Conservation (phyloP, 2,113 vertebrate genomes). For the Halichoerus grypus region DNA sequence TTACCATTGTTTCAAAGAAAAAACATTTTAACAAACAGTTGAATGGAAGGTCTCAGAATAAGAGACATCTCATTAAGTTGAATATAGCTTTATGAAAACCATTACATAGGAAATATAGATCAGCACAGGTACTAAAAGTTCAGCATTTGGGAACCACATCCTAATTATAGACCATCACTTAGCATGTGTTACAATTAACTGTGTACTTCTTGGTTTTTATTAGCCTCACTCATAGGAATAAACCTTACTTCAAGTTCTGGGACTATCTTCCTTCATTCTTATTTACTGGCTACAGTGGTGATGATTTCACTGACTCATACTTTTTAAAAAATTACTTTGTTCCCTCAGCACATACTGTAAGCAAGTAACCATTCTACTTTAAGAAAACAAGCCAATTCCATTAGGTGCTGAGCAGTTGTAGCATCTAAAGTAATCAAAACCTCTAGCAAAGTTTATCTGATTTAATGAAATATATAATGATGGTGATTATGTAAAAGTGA, state of each 20-base stretch:
- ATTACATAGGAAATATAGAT: neutral
- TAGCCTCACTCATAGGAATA: slow-evolving; percentile 62
- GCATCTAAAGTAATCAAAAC: neutral
- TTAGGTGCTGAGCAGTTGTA: slow-evolving; percentile 15
- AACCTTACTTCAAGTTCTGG: slow-evolving; percentile 58
- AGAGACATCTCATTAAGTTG: neutral
- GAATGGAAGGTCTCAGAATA: slow-evolving; percentile 30
- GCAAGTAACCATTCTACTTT: slow-evolving; percentile 3
- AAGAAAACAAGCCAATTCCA: neutral
- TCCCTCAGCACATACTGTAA: slow-evolving; percentile 19
- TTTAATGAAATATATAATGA: neutral
- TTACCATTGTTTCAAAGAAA: slow-evolving; percentile 50
- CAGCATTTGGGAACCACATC: slow-evolving; percentile 45
- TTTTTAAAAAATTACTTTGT: slow-evolving; percentile 16
- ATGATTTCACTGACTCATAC: slow-evolving; percentile 30
- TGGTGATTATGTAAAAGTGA: slow-evolving; percentile 15
- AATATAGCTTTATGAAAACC: slow-evolving; percentile 14
- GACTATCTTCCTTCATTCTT: slow-evolving; percentile 51
- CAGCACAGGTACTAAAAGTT: slow-evolving; percentile 38
- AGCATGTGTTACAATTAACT: slow-evolving; percentile 45
- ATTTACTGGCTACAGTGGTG: neutral
- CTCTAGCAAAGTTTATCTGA: neutral
- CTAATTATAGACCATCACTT: slow-evolving; percentile 59
- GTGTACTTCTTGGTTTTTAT: slow-evolving; percentile 63
- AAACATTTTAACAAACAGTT: neutral